Evolutionary conservation across 2,113 vertebrate genomes (phyloP).

Genomic region (Thoracochromis brauschi): DNA sequence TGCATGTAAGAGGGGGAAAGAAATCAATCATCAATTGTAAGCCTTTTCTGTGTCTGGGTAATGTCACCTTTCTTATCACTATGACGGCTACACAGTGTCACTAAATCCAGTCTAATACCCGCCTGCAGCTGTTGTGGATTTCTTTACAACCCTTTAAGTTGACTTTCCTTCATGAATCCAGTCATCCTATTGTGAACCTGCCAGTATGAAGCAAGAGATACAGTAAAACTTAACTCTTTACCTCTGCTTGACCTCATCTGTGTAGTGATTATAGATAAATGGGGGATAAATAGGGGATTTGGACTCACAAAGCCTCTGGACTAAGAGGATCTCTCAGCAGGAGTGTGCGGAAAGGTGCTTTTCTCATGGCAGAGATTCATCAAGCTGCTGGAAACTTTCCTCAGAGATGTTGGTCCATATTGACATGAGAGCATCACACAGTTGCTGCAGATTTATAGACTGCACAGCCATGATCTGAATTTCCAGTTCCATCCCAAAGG

Average conservation of each 20-base stretch:
- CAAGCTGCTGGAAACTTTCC: not conserved
- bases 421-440: not conserved
- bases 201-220: not conserved
- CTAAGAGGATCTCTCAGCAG: not conserved
- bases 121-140: not conserved
- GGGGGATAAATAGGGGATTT: not conserved
- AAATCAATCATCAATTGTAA: not conserved
- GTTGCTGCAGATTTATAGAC: not conserved
- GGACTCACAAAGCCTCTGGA: constrained; percentile 2
- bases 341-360: not conserved
- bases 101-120: not conserved
- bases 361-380: not conserved
- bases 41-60: not conserved
- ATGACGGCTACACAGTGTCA: not conserved
- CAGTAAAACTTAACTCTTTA: not conserved
- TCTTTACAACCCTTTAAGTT: not conserved
- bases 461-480: not conserved
- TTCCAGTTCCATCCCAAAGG: not conserved
- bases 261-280: not conserved
- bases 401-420: not conserved
- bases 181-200: not conserved
- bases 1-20: not conserved
- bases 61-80: not conserved
- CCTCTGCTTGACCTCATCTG: not conserved
- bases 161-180: not conserved